Evolutionary conservation across 2,888 invertebrate genomes (phyloP).

Genomic region (Pheosia gnoma): DNA sequence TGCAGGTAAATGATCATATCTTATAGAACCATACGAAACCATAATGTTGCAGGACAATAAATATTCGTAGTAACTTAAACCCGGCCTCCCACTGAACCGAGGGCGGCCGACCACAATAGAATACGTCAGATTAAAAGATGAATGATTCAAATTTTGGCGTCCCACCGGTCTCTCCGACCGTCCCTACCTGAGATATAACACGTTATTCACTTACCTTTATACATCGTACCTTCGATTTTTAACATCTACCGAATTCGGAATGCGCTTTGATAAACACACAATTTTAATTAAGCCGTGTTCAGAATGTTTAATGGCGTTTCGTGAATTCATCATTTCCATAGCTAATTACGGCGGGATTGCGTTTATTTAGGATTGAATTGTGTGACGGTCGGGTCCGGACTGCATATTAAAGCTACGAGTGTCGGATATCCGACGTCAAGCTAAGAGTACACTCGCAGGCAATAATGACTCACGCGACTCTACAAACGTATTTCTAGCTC

Average conservation of each 20-base stretch:
- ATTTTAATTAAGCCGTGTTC: conserved; percentile 67
- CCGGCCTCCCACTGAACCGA: conserved; percentile 53
- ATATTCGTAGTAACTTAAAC: conserved; percentile 44
- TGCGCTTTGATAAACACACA: conserved; percentile 48
- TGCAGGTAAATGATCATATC: conserved; percentile 34
- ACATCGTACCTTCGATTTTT: conserved; percentile 30
- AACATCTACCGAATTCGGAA: conserved; percentile 43
- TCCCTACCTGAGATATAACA: conserved; percentile 66
- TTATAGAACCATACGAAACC: conserved; percentile 28
- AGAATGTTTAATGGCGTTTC: conserved; percentile 60
- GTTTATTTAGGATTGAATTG: conserved; percentile 77
- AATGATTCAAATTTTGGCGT: conserved; percentile 76
- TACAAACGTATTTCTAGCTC: background rate
- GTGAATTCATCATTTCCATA: conserved; percentile 74
- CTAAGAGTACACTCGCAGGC: conserved; percentile 64
- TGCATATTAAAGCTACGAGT: conserved; percentile 72
- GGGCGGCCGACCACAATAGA: conserved; percentile 69
- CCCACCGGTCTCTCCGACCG: conserved; percentile 43
- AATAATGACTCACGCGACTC: conserved; percentile 9
- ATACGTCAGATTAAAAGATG: conserved; percentile 81
- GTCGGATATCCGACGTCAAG: conserved; percentile 76
- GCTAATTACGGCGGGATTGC: conserved; percentile 75
- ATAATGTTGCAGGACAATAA: conserved; percentile 48
- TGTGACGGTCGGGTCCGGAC: conserved; percentile 62
- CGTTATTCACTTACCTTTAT: conserved; percentile 43